These are phyloP conservation scores for Tangara arthus DNA, from an alignment of 2,797 vertebrate genomes.

Conservation along the genomic window DNA sequence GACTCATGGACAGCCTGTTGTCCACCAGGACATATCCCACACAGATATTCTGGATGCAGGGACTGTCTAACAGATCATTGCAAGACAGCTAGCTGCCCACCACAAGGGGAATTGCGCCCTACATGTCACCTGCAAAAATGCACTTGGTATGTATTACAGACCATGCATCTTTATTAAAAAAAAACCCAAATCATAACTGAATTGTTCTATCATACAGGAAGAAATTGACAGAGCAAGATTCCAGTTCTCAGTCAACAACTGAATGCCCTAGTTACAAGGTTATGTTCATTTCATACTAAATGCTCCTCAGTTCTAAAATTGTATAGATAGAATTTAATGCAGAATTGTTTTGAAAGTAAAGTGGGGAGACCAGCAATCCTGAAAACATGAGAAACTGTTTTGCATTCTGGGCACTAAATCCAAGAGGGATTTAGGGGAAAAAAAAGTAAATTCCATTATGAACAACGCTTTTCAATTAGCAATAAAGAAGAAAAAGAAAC, in stretches of 20 bases:
- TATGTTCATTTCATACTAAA: not conserved
- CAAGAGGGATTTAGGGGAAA: not conserved
- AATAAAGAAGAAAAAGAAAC: not conserved
- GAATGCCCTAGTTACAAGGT: not conserved
- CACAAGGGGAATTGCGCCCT: not conserved
- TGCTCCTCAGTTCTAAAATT: not conserved
- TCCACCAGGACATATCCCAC: not conserved
- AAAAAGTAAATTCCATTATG: not conserved
- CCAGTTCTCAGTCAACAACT: not conserved
- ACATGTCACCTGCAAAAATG: not conserved
- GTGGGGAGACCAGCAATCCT: not conserved
- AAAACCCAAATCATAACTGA: not conserved
- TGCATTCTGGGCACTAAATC: not conserved
- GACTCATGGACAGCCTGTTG: not conserved
- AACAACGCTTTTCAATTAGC: not conserved
- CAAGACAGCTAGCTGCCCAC: not conserved
- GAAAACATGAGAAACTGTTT: not conserved
- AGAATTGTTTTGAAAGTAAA: not conserved
- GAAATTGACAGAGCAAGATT: not conserved
- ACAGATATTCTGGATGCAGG: not conserved
- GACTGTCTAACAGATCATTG: not conserved
- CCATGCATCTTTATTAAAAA: not conserved
- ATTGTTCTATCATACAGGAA: not conserved
- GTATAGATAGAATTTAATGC: not conserved
- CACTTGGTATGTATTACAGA: not conserved